Percentiles rank a stretch among this genome's conserved stretches.
Evolutionary conservation across 2,797 vertebrate genomes (phyloP).

Genomic region (Chloroceryle amazona): DNA sequence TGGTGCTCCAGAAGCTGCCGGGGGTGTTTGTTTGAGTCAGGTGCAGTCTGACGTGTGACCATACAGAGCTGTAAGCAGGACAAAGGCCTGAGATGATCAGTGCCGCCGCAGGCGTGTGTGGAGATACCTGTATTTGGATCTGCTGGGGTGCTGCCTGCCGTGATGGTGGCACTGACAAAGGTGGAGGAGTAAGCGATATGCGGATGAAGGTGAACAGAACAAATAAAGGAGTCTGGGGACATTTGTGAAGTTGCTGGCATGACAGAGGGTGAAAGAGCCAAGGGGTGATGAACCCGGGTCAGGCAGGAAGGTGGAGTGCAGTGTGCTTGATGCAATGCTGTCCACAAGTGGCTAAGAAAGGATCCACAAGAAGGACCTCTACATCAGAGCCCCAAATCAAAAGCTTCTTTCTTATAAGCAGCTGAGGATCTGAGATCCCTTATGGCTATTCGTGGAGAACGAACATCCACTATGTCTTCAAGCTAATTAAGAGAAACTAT

Average conservation of each 20-base stretch:
- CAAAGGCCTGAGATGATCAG: background rate
- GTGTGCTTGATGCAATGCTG: background rate
- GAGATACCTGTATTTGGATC: background rate
- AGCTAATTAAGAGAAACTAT: background rate
- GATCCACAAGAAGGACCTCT: background rate
- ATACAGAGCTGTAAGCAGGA: background rate
- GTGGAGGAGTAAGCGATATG: background rate
- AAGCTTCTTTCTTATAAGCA: background rate
- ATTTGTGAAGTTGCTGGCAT: background rate
- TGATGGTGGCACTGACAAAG: background rate
- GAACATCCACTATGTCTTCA: background rate
- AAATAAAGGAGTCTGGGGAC: background rate
- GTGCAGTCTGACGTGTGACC: background rate
- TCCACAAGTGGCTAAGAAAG: fast-evolving
- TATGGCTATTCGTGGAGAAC: background rate
- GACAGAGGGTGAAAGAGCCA: background rate
- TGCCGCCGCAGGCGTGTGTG: background rate
- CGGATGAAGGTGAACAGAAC: background rate
- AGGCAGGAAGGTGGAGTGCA: background rate
- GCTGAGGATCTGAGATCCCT: background rate
- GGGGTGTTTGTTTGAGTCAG: fast-evolving
- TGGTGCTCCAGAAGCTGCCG: background rate
- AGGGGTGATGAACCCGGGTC: background rate
- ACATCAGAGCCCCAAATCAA: background rate
- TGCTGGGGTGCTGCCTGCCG: background rate